A percentile compares a stretch with the other conserved stretches of the same genome.
These are phyloP conservation scores for Tylochromis polylepis DNA, from an alignment of 2,113 vertebrate genomes.

Conservation along the genomic window DNA sequence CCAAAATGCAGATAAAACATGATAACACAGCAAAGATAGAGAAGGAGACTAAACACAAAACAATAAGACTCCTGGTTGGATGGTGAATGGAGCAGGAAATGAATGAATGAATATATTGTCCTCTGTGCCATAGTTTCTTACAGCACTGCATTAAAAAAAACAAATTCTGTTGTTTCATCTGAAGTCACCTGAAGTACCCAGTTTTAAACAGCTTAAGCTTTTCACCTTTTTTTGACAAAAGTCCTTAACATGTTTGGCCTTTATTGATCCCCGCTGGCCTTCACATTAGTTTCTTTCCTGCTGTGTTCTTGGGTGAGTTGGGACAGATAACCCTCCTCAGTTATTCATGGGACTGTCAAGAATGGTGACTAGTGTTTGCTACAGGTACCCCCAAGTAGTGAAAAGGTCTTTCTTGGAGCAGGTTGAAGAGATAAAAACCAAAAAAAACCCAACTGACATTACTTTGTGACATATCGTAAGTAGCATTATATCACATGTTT, in stretches of 20 bases:
- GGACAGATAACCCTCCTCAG: conserved; percentile 48
- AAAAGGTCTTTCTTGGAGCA: background rate
- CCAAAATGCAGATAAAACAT: background rate
- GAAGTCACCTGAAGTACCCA: background rate
- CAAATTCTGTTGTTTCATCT: background rate
- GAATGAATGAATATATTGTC: background rate
- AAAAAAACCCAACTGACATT: background rate
- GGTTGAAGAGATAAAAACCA: background rate
- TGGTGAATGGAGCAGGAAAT: background rate
- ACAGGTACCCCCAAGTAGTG: conserved; percentile 14
- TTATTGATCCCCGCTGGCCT: conserved; percentile 29
- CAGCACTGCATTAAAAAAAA: background rate
- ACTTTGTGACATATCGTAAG: background rate
- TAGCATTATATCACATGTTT: background rate
- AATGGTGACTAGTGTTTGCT: conserved; percentile 39
- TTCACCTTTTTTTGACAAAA: conserved; percentile 13
- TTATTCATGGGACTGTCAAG: conserved; percentile 60
- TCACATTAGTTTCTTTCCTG: conserved; percentile 51
- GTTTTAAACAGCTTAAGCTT: background rate
- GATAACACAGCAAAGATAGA: background rate
- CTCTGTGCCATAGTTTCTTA: background rate
- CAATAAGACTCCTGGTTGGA: background rate
- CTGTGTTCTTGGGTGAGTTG: conserved; percentile 30
- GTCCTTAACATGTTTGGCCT: conserved; percentile 15
- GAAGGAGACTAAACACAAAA: background rate